Evolutionary conservation across 2,113 vertebrate species (phyloP).

Genomic region (Arvicanthis niloticus): DNA sequence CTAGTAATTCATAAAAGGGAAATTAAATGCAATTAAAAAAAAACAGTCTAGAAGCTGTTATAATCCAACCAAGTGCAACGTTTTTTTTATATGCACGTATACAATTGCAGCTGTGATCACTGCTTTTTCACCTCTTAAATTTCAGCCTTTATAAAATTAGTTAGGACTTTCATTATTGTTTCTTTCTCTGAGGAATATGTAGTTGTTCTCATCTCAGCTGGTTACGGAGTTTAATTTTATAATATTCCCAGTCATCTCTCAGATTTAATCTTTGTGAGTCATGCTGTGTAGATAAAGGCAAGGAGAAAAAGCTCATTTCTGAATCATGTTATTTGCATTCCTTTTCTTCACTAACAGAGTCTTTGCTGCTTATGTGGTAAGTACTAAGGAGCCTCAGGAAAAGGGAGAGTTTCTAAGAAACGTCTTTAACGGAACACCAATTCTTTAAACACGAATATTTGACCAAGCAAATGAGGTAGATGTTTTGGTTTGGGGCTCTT

Average conservation of each 20-base stretch:
- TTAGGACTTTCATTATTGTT: slow-evolving; percentile 56
- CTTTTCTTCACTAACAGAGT: neutral
- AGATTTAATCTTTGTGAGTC: slow-evolving; percentile 53
- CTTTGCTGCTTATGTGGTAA: slow-evolving; percentile 17
- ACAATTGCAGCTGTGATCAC: slow-evolving; percentile 44
- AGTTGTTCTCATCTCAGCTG: slow-evolving; percentile 50
- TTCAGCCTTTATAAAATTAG: slow-evolving; percentile 67
- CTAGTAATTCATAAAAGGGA: slow-evolving; percentile 32
- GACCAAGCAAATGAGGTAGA: neutral
- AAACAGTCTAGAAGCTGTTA: slow-evolving; percentile 24
- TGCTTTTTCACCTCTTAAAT: slow-evolving; percentile 50
- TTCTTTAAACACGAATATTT: slow-evolving; percentile 3
- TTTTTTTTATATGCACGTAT: neutral
- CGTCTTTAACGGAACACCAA: neutral
- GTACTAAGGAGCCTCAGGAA: neutral
- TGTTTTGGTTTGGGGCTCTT: neutral
- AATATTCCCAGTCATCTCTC: slow-evolving; percentile 49
- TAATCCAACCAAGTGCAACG: slow-evolving; percentile 10
- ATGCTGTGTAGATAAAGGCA: slow-evolving; percentile 47
- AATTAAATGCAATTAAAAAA: slow-evolving; percentile 53
- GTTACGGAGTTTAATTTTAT: slow-evolving; percentile 70
- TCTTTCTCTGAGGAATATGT: slow-evolving; percentile 60
- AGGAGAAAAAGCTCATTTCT: neutral
- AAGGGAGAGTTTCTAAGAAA: slow-evolving; percentile 14
- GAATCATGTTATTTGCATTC: slow-evolving; percentile 39